Base-by-base conservation (phyloP, 2,113 vertebrate species). In the Cepphus grylle region DNA sequence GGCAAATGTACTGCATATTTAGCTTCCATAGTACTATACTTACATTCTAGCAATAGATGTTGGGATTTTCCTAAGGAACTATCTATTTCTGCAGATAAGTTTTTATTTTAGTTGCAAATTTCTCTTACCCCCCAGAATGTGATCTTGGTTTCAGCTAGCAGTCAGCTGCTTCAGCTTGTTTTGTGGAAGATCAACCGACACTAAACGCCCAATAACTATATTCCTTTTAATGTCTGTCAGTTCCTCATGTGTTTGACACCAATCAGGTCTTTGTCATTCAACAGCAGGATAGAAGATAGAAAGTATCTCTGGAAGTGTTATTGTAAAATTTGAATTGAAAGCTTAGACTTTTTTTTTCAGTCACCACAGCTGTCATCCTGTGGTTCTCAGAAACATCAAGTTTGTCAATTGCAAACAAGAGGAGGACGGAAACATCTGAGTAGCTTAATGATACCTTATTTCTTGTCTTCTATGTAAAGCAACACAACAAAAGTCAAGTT, bases 311-410 rank as follows among this genome's bases (percentile, higher is more conserved):
- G 45, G 62, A 96, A 97, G 67, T n/a, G 61, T 72, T 93, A 38
- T 45, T 93, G 53, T 56, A 77, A 67, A 93, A 94, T 97, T 91
- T 43, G 61, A 94, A 85, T 77, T 94, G 38, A 40, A 91, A 93
- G 29, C 14, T 73, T 74, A 25, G 29, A 6, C 15, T 13, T 76
- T 67, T 71, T 76, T n/a, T 32, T 88, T 85, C 22, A 18, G 1
- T 63, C 29, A 27, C 47, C 53, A 49, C 47, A 69, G 26, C 45
- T 92, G 56, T 85, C 70, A 53, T 67, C 66, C 47, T 85, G 34
- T 4, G 5, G 30, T 88, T 74, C 70, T 94, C 74, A 71, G 73
- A 85, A 89, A 94, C 61, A 14, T 40, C n/a, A 9, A 61, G 7
- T 73, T 82, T 94, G 26, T 84, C 74, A 88, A 2, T 2, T 80